Conservation (phyloP, 2,113 vertebrate genomes). For the Brachirus orientalis region DNA sequence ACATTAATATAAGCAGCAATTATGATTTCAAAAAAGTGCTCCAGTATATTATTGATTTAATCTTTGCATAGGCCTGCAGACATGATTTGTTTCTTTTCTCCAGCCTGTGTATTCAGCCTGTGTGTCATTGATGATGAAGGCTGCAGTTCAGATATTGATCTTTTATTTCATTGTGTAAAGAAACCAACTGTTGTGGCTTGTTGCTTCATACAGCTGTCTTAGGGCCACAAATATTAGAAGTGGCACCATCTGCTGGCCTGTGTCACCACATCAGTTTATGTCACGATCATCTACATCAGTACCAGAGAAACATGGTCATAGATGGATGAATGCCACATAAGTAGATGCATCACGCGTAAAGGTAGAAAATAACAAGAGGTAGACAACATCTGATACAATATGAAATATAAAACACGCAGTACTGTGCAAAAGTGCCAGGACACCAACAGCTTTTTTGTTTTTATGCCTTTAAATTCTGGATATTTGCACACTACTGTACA, state of each 20-base stretch:
- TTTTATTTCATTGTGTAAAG: constrained; percentile 1
- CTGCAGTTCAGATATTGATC: constrained; percentile 32
- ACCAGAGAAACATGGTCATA: too few relatives aligned
- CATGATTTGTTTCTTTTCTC: background rate
- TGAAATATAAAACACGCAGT: too few relatives aligned
- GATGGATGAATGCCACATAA: too few relatives aligned
- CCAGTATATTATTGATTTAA: background rate
- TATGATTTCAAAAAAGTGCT: too few relatives aligned
- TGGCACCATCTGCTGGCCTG: constrained; percentile 70
- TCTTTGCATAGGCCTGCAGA: background rate
- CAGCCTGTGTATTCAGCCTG: too few relatives aligned
- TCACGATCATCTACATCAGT: constrained; percentile 5
- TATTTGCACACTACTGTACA: too few relatives aligned
- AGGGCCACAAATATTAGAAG: constrained; percentile 47
- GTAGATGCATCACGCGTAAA: too few relatives aligned
- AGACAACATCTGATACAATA: too few relatives aligned
- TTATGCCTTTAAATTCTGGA: too few relatives aligned
- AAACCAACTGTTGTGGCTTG: background rate
- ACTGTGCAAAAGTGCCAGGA: too few relatives aligned
- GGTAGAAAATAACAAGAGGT: too few relatives aligned
- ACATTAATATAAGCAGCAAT: background rate
- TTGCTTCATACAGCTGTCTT: constrained; percentile 16
- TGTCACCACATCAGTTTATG: constrained; percentile 50
- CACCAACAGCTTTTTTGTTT: too few relatives aligned
- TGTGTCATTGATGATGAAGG: constrained; percentile 6